phyloP scores from a whole-genome alignment of 2,888 invertebrate genomes.

The Chymomyza procnemis region DNA sequence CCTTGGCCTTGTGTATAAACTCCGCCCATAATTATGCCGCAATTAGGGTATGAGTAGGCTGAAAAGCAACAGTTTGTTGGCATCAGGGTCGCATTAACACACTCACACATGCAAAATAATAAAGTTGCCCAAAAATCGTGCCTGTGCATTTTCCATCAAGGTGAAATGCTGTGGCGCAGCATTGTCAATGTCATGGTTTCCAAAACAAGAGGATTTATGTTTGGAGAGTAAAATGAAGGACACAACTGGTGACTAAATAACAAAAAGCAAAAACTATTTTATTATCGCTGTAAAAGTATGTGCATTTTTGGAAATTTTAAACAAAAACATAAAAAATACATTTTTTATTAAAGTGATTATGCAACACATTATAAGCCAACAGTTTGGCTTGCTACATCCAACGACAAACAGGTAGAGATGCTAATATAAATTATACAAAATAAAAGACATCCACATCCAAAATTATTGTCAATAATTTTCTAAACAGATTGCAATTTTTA shows the following conservation, averaged over 20 bases:
- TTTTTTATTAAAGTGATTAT: too few relatives aligned
- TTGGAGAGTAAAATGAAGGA: conserved; percentile 35
- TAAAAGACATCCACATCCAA: too few relatives aligned
- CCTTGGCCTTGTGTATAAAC: conserved; percentile 29
- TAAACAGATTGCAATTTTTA: too few relatives aligned
- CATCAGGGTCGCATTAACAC: conserved; percentile 53
- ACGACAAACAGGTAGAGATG: too few relatives aligned
- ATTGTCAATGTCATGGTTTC: conserved; percentile 64
- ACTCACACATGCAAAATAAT: conserved; percentile 45
- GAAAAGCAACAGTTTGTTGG: conserved; percentile 63
- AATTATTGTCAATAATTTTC: too few relatives aligned
- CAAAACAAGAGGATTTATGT: neutral
- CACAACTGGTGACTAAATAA: conserved; percentile 40
- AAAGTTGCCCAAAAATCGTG: conserved; percentile 59
- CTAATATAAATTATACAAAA: too few relatives aligned
- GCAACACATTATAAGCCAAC: too few relatives aligned
- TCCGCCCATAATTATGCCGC: conserved; percentile 16
- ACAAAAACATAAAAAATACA: too few relatives aligned
- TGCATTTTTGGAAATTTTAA: too few relatives aligned
- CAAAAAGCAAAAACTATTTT: too few relatives aligned
- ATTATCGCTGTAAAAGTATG: too few relatives aligned
- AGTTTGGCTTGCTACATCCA: too few relatives aligned
- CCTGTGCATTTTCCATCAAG: conserved; percentile 11
- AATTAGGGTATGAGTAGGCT: neutral
- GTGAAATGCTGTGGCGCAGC: conserved; percentile 32